Evolutionary conservation across 2,113 vertebrate genomes (phyloP).

Genomic region (Manacus vitellinus): DNA sequence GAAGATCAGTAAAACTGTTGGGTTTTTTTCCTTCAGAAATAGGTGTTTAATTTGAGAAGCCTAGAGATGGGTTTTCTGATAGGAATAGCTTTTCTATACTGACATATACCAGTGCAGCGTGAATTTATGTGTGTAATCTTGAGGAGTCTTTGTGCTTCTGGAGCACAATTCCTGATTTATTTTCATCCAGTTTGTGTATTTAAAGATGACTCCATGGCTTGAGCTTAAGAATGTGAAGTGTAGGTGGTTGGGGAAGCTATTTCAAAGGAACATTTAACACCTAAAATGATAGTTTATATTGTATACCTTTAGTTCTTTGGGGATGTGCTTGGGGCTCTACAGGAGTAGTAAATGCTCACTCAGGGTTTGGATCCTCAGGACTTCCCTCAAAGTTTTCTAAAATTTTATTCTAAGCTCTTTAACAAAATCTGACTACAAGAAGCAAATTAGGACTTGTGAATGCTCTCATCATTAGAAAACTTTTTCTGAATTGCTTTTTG

Average conservation of each 20-base stretch:
- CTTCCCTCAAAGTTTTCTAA: neutral
- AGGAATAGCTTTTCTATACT: neutral
- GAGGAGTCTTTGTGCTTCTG: neutral
- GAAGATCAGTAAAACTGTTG: neutral
- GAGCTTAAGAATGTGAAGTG: neutral
- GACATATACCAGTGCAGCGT: neutral
- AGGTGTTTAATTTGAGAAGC: neutral
- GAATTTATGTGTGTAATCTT: neutral
- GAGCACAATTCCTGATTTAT: neutral
- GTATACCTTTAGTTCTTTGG: neutral
- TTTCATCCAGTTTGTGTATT: neutral
- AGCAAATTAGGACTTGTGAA: neutral
- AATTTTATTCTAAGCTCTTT: neutral
- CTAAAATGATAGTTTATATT: neutral
- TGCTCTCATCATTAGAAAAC: neutral
- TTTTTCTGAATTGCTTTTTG: neutral
- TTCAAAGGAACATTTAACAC: neutral
- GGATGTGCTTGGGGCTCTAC: neutral
- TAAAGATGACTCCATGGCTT: neutral
- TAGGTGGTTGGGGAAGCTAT: neutral
- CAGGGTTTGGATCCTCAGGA: neutral
- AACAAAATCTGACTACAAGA: neutral
- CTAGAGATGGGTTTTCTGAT: neutral
- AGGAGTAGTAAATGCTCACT: neutral
- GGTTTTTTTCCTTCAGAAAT: neutral